Evolutionary conservation across 2,888 invertebrate genomes (phyloP).

Genomic region (Bombyx huttoni): DNA sequence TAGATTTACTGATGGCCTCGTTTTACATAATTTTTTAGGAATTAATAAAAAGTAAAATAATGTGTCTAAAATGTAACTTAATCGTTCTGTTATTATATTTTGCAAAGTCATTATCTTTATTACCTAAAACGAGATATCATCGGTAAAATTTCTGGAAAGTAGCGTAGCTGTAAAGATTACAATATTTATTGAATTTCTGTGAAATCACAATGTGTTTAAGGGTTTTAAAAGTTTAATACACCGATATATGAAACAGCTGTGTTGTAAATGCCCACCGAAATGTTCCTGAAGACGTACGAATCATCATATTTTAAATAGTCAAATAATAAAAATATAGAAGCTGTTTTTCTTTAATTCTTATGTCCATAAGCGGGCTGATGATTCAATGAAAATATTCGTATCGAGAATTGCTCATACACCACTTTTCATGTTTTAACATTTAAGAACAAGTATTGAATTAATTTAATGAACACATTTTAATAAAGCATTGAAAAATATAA

Average conservation of each 20-base stretch:
- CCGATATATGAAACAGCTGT: neutral
- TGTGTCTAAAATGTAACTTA: too few species aligned
- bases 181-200: too few species aligned
- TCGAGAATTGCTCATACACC: slow-evolving; percentile 64
- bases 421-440: slow-evolving; percentile 48
- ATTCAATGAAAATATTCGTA: slow-evolving; percentile 2
- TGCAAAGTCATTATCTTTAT: too few species aligned
- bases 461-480: slow-evolving; percentile 44
- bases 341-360: neutral
- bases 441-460: slow-evolving; percentile 33
- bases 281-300: neutral
- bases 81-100: too few species aligned
- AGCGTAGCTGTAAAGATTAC: too few species aligned
- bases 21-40: too few species aligned
- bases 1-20: too few species aligned
- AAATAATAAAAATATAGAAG: neutral
- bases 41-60: too few species aligned
- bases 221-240: too few species aligned
- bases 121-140: too few species aligned
- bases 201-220: too few species aligned
- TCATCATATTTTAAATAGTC: neutral
- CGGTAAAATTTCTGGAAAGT: too few species aligned
- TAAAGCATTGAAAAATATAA: slow-evolving; percentile 48
- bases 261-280: neutral
- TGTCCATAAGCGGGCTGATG: neutral